Evolutionary conservation across 1,140 invertebrate species (phyloP), one percentile per base, ranked within the genome.

Genomic region (Halesus radiatus): DNA sequence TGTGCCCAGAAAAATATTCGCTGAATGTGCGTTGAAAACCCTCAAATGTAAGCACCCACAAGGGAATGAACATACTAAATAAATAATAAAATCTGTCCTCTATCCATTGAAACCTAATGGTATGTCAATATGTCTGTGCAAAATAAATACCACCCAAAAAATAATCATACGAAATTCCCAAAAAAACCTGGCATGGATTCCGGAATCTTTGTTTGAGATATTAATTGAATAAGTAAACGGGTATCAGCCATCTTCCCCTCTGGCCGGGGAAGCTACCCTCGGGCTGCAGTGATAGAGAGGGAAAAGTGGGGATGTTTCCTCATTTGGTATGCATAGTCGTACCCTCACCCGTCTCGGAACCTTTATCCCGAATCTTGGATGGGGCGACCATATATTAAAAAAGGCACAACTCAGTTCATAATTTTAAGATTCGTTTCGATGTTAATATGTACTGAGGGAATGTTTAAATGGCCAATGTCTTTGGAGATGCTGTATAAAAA

Each of bases 211-310:
- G 37, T 45, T 45, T 45, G 37, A 22, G 18, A 29, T 66, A 66
- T 66, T 66, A 66, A 66, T 29, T 66, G 62, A 66, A 66, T 26
- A 66, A 66, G 26, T 29, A 29, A 66, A 66, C 62, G 29, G 29
- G 32, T 26, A 26, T 22, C 10, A 29, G 7, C 10, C 10, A 32
- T 3, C 26, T 22, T 7, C 29, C 60, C 37, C 1, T 45, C 13
- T 10, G 37, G 0, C 37, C 8, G 37, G 37, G 37, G 37, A 13
- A 45, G 8, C 22, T 26, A 29, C 23, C 62, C 62, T 16, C 13
- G 16, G 62, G 62, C 62, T 26, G 62, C 29, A 60, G 29, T n/a
- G 62, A 66, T 29, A 16, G 62, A 16, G 29, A 66, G 62, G 62
- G 62, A 16, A 45, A 45, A 45, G 15, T 26, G 16, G 23, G 4